Conservation (phyloP, 2,113 vertebrate genomes). For the Vicugna pacos region DNA sequence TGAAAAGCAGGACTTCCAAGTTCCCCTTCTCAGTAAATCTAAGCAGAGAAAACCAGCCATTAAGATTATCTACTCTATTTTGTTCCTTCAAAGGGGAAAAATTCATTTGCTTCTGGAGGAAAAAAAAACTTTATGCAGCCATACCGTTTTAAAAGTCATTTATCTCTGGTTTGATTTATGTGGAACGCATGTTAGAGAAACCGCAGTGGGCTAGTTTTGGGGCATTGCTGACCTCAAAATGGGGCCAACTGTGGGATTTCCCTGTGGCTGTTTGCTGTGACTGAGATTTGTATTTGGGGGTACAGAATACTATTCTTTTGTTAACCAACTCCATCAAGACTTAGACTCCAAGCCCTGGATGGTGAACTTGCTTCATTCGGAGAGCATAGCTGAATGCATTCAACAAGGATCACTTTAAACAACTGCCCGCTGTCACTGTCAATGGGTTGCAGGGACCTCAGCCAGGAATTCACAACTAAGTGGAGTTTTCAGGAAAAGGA, state of each 20-base stretch:
- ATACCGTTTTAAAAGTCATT: slow-evolving; percentile 13
- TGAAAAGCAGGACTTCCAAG: slow-evolving; percentile 97
- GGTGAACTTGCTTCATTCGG: neutral
- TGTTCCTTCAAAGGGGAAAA: neutral
- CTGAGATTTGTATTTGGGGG: neutral
- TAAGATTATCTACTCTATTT: neutral
- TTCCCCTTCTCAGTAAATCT: slow-evolving; percentile 99
- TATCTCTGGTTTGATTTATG: slow-evolving; percentile 20
- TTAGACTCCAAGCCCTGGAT: neutral
- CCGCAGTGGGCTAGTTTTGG: neutral
- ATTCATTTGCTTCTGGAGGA: slow-evolving; percentile 15
- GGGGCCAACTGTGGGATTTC: neutral
- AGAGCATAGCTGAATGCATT: neutral
- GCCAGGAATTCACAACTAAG: neutral
- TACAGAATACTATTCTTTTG: neutral
- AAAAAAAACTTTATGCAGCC: neutral
- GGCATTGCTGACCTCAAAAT: neutral
- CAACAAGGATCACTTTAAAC: neutral
- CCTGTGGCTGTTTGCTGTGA: neutral
- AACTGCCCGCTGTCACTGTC: neutral
- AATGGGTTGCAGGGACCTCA: neutral
- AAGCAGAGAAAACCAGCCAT: slow-evolving; percentile 49
- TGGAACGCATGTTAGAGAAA: neutral
- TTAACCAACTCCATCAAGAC: neutral
- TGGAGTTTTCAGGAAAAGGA: slow-evolving; percentile 35